Evolutionary conservation across 2,113 vertebrate genomes (phyloP).

Genomic region (Vanacampus margaritifer): DNA sequence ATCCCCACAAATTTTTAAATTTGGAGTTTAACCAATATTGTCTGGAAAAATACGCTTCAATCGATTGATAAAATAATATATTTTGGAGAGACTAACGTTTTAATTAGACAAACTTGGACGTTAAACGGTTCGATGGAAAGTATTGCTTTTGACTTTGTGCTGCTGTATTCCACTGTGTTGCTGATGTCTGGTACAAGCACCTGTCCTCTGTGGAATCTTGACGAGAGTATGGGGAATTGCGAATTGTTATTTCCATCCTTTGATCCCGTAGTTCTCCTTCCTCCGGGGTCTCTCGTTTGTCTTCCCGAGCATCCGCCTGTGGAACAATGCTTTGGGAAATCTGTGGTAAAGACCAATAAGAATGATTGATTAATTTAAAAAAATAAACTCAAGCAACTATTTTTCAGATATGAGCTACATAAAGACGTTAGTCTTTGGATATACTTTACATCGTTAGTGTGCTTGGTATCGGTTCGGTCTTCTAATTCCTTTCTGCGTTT

Average conservation of each 20-base stretch:
- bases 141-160: neutral
- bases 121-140: neutral
- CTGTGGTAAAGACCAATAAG: slow-evolving; percentile 26
- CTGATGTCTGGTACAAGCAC: slow-evolving; percentile 50
- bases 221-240: slow-evolving; percentile 90
- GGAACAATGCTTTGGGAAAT: slow-evolving; percentile 52
- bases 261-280: slow-evolving; percentile 98
- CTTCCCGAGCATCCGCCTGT: slow-evolving; percentile 96
- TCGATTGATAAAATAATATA: neutral
- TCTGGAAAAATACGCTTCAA: neutral
- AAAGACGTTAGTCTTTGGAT: neutral
- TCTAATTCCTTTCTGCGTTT: slow-evolving; percentile 95
- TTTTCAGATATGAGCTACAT: neutral
- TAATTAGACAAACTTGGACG: no score
- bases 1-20: no score
- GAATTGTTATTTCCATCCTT: slow-evolving; percentile 97
- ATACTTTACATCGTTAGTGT: slow-evolving; percentile 85
- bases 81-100: neutral
- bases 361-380: neutral
- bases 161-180: neutral
- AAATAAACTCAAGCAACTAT: neutral
- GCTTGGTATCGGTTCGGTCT: slow-evolving; percentile 87
- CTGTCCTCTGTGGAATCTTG: slow-evolving; percentile 95
- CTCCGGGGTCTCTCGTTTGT: slow-evolving; percentile 94
- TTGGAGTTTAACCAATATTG: no score